A percentile compares a stretch with the other conserved stretches of the same genome.
phyloP scores from a whole-genome alignment of 1,140 invertebrate species.

The Cyphomyrmex costatus region DNA sequence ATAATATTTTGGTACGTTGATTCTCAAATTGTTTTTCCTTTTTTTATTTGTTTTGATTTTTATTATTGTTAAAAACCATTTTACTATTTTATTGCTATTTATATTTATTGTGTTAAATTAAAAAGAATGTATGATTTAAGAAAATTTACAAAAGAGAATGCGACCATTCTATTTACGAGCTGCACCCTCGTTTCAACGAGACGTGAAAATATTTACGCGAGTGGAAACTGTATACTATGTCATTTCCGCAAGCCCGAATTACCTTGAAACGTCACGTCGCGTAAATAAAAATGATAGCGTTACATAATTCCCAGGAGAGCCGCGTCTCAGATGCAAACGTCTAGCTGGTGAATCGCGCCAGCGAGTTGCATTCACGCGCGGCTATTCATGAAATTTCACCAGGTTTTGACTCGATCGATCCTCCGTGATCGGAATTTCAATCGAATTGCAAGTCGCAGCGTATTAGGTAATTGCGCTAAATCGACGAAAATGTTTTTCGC shows the following conservation, averaged over 20 bases:
- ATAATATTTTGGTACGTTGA: too few relatives aligned
- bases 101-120: neutral
- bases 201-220: neutral
- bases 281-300: conserved; percentile 23
- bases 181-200: neutral
- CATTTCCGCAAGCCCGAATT: conserved; percentile 12
- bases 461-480: neutral
- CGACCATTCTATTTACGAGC: neutral
- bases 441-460: neutral
- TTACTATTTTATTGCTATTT: too few relatives aligned
- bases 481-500: neutral
- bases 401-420: neutral
- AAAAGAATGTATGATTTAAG: neutral
- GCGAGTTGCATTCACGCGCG: neutral
- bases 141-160: neutral
- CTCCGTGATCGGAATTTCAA: conserved; percentile 2
- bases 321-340: conserved; percentile 20
- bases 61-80: too few relatives aligned
- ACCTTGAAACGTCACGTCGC: conserved; percentile 51
- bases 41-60: too few relatives aligned
- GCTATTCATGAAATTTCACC: neutral
- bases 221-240: neutral
- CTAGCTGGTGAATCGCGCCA: neutral
- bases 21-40: too few relatives aligned
- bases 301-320: conserved; percentile 16